These are phyloP conservation scores for Agapornis roseicollis DNA, from an alignment of 2,113 vertebrate genomes.

Conservation along the genomic window DNA sequence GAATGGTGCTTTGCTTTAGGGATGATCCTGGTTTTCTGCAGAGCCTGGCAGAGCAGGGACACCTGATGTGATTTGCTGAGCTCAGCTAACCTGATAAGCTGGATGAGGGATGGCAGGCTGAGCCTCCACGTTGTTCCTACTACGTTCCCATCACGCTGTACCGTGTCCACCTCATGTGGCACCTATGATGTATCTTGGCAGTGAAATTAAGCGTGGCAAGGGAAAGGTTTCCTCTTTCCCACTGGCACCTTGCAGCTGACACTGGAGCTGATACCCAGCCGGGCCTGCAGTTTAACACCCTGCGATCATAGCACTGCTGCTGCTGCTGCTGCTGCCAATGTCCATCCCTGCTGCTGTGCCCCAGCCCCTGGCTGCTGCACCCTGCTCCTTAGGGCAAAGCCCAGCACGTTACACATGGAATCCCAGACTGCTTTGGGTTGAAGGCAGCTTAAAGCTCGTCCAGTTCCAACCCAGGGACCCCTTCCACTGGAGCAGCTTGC, in stretches of 20 bases:
- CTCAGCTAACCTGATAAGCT: not conserved
- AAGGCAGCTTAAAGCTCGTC: not conserved
- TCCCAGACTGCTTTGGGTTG: not conserved
- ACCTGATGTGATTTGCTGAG: not conserved
- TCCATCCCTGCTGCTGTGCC: not conserved
- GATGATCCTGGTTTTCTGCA: not conserved
- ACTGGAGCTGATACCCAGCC: not conserved
- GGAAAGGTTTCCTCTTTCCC: not conserved
- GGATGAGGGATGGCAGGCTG: not conserved
- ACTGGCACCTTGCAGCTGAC: not conserved
- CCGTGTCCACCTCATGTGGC: not conserved
- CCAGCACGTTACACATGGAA: fast-evolving
- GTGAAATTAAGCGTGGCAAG: not conserved
- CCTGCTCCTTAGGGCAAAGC: not conserved
- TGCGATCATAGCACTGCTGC: no score
- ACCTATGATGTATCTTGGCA: not conserved
- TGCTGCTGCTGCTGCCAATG: fast-evolving
- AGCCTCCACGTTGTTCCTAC: not conserved
- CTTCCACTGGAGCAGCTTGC: not conserved
- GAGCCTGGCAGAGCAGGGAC: not conserved
- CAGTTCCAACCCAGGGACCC: not conserved
- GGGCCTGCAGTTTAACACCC: not conserved
- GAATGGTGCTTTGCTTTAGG: not conserved
- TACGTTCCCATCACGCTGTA: not conserved
- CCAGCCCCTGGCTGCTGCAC: not conserved